Percentiles rank a stretch among this genome's conserved stretches.
phyloP scores from a whole-genome alignment of 1,140 invertebrate genomes.

The Physella acuta region DNA sequence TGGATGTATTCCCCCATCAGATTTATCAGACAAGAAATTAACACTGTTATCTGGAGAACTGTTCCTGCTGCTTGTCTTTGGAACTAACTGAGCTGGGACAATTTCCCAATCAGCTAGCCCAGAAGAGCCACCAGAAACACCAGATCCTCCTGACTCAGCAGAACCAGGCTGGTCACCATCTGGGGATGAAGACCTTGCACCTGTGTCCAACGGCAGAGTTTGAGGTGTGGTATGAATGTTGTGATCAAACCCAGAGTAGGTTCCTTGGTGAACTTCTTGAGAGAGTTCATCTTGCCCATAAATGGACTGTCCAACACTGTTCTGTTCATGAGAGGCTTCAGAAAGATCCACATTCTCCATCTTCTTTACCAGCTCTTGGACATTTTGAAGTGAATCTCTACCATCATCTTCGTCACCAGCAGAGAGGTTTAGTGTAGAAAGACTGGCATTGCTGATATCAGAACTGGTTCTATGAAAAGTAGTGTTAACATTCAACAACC shows the following conservation, averaged over 20 bases:
- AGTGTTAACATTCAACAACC: neutral
- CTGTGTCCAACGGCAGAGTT: slow-evolving; percentile 3
- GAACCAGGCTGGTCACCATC: slow-evolving; percentile 24
- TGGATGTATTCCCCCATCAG: too few species aligned
- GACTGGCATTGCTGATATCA: slow-evolving; percentile 40
- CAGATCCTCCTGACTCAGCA: slow-evolving; percentile 40
- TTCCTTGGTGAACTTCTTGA: slow-evolving; percentile 21
- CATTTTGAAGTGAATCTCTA: slow-evolving; percentile 5
- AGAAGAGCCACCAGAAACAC: slow-evolving; percentile 26
- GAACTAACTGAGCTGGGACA: slow-evolving; percentile 33
- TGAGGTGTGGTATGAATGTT: neutral
- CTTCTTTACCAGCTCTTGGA: slow-evolving; percentile 1
- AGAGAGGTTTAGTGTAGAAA: slow-evolving; percentile 33
- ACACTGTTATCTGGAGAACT: slow-evolving; percentile 44
- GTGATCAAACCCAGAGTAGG: slow-evolving; percentile 6
- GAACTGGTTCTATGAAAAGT: slow-evolving; percentile 30
- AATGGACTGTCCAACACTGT: neutral
- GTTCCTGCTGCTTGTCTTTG: slow-evolving; percentile 31
- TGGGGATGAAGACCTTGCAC: neutral
- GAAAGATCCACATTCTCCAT: neutral
- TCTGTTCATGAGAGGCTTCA: too few species aligned
- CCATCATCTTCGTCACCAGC: slow-evolving; percentile 24
- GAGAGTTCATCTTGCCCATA: neutral
- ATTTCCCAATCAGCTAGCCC: slow-evolving; percentile 48
- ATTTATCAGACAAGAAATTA: neutral